These are phyloP conservation scores for Petrolisthes cinctipes DNA, from an alignment of 2,888 invertebrate genomes.

Conservation along the genomic window DNA sequence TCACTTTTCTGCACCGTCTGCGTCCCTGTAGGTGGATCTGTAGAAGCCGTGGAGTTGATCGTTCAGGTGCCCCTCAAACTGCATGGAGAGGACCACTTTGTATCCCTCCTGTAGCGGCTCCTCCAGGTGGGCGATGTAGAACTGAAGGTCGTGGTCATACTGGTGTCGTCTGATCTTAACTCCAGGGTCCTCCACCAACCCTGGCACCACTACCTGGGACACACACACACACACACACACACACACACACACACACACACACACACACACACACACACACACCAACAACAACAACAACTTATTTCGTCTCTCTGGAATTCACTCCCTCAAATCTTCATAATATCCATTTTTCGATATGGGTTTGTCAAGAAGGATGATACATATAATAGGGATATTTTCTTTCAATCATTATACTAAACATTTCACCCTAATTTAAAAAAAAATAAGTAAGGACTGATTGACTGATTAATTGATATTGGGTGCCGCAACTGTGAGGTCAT, in stretches of 20 bases:
- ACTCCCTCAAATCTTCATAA: too few species aligned
- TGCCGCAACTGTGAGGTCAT: neutral
- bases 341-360: neutral
- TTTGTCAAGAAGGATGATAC: neutral
- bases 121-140: conserved; percentile 78
- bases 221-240: neutral
- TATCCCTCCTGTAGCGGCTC: conserved; percentile 72
- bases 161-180: conserved; percentile 31
- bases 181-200: conserved; percentile 23
- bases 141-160: conserved; percentile 73
- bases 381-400: neutral
- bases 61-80: conserved; percentile 79
- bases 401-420: too few species aligned
- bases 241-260: neutral
- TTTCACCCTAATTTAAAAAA: neutral
- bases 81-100: conserved; percentile 78
- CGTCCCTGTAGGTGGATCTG: conserved; percentile 81
- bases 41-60: conserved; percentile 86
- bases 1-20: conserved; percentile 78
- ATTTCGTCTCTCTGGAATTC: too few species aligned
- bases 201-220: conserved; percentile 20
- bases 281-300: neutral
- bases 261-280: neutral
- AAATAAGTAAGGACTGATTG: neutral
- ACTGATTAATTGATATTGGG: neutral